Conservation (phyloP, 1,140 invertebrate species). For the Drosophila kurseongensis region DNA sequence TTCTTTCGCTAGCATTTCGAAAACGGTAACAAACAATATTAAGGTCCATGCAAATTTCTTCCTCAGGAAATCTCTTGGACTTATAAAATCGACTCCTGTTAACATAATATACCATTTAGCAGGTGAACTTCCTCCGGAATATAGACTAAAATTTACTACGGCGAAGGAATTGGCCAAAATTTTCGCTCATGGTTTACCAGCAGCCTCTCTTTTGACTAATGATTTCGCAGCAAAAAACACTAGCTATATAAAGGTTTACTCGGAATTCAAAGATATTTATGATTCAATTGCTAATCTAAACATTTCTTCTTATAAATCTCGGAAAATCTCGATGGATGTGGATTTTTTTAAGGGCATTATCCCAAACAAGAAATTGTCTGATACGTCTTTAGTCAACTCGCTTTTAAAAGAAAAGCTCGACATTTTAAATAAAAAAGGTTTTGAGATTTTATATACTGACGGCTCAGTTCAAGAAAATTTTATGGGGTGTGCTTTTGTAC, state of each 20-base stretch:
- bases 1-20: not conserved
- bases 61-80: not conserved
- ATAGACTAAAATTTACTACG: too few relatives aligned
- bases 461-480: too few relatives aligned
- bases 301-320: not conserved
- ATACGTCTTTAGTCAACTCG: too few relatives aligned
- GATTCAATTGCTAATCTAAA: not conserved
- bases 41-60: not conserved
- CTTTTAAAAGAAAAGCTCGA: not conserved
- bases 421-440: conserved; percentile 3
- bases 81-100: not conserved
- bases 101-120: not conserved
- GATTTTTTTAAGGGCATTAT: not conserved
- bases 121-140: not conserved
- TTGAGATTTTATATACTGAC: not conserved
- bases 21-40: conserved; percentile 1
- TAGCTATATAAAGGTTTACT: not conserved
- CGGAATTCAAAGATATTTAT: conserved; percentile 3
- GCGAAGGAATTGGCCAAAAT: too few relatives aligned
- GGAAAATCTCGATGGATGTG: not conserved
- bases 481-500: not conserved
- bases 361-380: too few relatives aligned
- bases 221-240: not conserved
- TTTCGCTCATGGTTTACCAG: too few relatives aligned
- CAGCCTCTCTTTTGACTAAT: not conserved